Evolutionary conservation across 64 coral and sea anemone species (phyloP), one percentile per base, ranked within the genome.

Genomic region (Actinia tenebrosa): DNA sequence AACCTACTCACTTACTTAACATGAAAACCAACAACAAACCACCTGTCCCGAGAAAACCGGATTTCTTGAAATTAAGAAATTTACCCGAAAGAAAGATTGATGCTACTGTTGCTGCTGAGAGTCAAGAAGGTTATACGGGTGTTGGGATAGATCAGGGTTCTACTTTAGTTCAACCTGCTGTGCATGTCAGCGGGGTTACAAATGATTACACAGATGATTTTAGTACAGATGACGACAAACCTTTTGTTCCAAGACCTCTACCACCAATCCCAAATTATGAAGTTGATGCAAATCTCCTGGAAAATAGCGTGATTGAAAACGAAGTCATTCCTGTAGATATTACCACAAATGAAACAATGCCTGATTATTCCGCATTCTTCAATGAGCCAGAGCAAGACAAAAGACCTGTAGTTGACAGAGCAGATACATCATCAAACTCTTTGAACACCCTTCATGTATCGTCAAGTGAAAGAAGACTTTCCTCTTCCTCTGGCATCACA

Each of bases 41-140:
- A 4, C 45, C 87, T 37, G 85, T 92, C 0, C 84, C 87, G 10
- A 92, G 68, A 30, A 95, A 95, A 66, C 71, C 91, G 15, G 53
- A 45, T 8, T 84, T 71, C 17, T 80, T 92, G n/a, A 87, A 89
- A 55, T 82, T 22, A 55, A 78, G 13, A 25, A 43, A 0, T 4
- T 10, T 10, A 30, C 69, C 69, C 25, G 27, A 75, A 25, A 25
- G 25, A 75, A 75, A 75, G 2, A 42, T 2, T 10, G 25, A 30
- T 42, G 23, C 15, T 3, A 14, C 8, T 75, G 10, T 25, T 42
- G 37, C 27, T 75, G 23, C 25, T 42, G 69, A 43, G 22, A 42
- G 25, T 14, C 3, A 72, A 10, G 69, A 72, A 22, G 26, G 69
- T 72, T 30, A n/a, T 3, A 7, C 63, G 1, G 15, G 19, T 66